A percentile compares a stretch with the other conserved stretches of the same genome.
phyloP scores from a whole-genome alignment of 2,797 vertebrate genomes.

The Sitta carolinensis region DNA sequence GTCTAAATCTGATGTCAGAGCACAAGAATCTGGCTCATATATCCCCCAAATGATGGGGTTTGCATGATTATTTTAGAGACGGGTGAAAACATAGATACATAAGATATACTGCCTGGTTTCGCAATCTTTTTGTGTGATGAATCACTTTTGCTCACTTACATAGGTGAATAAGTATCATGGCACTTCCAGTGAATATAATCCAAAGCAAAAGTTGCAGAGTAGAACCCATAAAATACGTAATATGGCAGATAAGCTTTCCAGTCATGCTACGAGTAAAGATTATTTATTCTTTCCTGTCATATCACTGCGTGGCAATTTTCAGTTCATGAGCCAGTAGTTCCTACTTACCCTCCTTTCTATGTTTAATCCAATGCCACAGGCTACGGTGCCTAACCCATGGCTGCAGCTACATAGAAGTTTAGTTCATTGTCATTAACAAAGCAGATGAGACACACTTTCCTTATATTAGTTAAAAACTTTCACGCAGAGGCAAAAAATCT shows the following conservation, averaged over 20 bases:
- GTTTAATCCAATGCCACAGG: neutral
- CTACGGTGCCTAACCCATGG: neutral
- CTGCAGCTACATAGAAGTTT: neutral
- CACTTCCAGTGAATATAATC: neutral
- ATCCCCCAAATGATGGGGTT: neutral
- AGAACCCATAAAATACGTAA: neutral
- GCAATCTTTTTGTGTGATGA: conserved; percentile 9
- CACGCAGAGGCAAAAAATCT: neutral
- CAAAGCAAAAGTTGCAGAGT: neutral
- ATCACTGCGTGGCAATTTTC: neutral
- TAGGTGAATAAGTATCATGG: neutral
- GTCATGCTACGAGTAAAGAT: neutral
- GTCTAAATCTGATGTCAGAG: conserved; percentile 41
- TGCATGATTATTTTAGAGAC: neutral
- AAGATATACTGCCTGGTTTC: conserved; percentile 20
- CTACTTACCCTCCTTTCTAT: neutral
- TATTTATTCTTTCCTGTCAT: conserved; percentile 25
- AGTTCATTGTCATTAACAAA: neutral
- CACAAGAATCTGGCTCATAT: conserved; percentile 18
- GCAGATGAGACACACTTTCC: neutral
- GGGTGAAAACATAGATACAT: neutral
- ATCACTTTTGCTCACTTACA: conserved; percentile 16
- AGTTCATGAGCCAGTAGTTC: neutral
- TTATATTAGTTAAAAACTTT: neutral
- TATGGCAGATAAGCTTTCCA: conserved; percentile 28